Evolutionary conservation across 1,140 invertebrate genomes (phyloP).

Genomic region (Polyergus mexicanus): DNA sequence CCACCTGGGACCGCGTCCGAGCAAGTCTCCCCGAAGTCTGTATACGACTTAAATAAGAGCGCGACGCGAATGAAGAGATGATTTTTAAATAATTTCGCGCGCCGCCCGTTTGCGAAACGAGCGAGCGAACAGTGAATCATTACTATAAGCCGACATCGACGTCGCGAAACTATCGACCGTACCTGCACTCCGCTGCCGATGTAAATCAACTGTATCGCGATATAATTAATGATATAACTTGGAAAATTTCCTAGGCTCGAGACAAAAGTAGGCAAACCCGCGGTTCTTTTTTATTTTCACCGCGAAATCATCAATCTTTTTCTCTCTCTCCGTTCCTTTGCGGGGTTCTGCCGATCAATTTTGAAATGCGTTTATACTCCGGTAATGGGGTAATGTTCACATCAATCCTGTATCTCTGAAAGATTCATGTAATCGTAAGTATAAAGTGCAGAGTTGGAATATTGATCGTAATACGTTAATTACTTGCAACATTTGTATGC

Average conservation of each 20-base stretch:
- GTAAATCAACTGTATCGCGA: conserved; percentile 67
- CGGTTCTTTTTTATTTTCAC: conserved; percentile 18
- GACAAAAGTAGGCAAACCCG: conserved; percentile 54
- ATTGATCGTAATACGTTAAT: conserved; percentile 35
- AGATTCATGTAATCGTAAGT: conserved; percentile 25
- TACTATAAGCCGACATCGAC: conserved; percentile 24
- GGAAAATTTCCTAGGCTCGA: conserved; percentile 60
- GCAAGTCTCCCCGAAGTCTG: conserved; percentile 20
- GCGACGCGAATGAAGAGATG: conserved; percentile 48
- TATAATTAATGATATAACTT: conserved; percentile 74
- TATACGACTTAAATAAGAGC: conserved; percentile 47
- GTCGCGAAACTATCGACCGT: conserved; percentile 64
- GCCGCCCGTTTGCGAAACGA: conserved; percentile 33
- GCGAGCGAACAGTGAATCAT: conserved; percentile 64
- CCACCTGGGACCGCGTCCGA: conserved; percentile 77
- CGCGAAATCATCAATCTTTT: conserved; percentile 65
- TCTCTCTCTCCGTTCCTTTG: conserved; percentile 9
- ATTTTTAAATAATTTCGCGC: conserved; percentile 73
- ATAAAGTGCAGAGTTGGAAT: conserved; percentile 35
- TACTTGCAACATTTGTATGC: conserved; percentile 1
- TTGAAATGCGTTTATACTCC: conserved; percentile 52
- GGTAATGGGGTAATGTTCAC: conserved; percentile 50
- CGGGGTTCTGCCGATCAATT: conserved; percentile 52
- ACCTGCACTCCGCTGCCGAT: conserved; percentile 1
- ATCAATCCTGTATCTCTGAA: conserved; percentile 48